phyloP scores from a whole-genome alignment of 2,797 vertebrate genomes.

The Hylomyscus alleni region DNA sequence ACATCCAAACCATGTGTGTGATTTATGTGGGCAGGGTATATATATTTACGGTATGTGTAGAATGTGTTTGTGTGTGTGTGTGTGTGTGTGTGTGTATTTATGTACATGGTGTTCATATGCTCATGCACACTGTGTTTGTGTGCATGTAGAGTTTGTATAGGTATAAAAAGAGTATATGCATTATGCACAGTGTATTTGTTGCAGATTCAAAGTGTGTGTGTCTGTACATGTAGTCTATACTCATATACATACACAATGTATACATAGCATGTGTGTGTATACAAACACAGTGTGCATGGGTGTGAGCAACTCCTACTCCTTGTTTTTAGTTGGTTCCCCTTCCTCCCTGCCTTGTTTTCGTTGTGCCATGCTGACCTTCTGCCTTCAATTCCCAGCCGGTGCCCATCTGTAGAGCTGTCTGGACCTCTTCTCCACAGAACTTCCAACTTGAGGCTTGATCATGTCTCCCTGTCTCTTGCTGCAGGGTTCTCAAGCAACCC shows the following conservation, averaged over 20 bases:
- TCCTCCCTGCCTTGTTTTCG: not conserved
- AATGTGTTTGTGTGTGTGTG: not conserved
- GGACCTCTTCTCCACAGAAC: not conserved
- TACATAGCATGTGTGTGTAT: not conserved
- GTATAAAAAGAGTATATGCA: not conserved
- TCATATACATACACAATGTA: not conserved
- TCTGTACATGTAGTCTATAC: not conserved
- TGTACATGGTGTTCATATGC: not conserved
- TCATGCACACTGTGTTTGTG: not conserved
- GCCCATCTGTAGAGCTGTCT: not conserved
- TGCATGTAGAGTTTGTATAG: not conserved
- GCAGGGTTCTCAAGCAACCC: too few relatives aligned
- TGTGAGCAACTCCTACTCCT: not conserved
- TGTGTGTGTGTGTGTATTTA: too few relatives aligned
- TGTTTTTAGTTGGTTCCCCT: not conserved
- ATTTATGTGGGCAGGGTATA: not conserved
- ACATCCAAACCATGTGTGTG: not conserved
- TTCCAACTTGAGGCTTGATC: too few relatives aligned
- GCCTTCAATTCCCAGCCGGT: not conserved
- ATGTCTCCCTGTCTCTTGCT: not conserved
- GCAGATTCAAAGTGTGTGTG: not conserved
- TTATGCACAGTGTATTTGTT: not conserved
- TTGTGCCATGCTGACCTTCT: too few relatives aligned
- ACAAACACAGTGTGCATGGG: not conserved
- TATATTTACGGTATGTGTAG: not conserved